Evolutionary conservation across 2,113 vertebrate genomes (phyloP).

Genomic region (Chaetorhynchus papuensis): DNA sequence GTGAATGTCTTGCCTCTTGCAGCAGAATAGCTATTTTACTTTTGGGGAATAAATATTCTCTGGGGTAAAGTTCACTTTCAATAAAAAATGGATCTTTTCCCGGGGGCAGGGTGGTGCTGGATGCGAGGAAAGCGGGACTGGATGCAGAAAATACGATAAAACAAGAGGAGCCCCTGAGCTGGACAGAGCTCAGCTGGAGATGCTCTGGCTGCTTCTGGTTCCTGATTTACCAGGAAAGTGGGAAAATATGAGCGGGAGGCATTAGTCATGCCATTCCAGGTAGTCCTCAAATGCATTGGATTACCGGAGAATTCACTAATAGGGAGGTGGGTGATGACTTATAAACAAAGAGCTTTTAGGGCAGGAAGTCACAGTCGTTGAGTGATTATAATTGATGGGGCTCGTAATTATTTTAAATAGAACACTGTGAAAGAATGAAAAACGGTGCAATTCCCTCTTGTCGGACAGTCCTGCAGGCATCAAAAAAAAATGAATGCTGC

Average conservation of each 20-base stretch:
- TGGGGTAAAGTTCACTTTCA: neutral
- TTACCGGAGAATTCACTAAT: conserved; percentile 9
- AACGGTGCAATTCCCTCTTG: neutral
- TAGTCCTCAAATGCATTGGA: neutral
- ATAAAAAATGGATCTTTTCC: neutral
- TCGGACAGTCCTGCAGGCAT: neutral
- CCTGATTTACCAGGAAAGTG: neutral
- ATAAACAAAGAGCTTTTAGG: neutral
- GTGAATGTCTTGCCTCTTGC: neutral
- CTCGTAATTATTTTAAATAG: neutral
- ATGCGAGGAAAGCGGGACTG: neutral
- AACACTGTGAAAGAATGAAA: neutral
- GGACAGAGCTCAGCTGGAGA: neutral
- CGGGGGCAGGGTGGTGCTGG: neutral
- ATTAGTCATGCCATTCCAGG: neutral
- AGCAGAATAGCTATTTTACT: neutral
- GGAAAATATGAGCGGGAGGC: neutral
- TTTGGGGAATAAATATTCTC: neutral
- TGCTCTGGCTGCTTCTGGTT: neutral
- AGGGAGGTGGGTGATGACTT: neutral
- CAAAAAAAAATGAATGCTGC: neutral
- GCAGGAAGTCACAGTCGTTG: neutral
- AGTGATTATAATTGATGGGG: neutral
- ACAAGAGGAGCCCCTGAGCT: neutral
- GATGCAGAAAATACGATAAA: neutral